Percentiles rank a stretch among this genome's conserved stretches.
Conservation (phyloP, 2,797 vertebrate genomes). For the Babyrousa celebensis region DNA sequence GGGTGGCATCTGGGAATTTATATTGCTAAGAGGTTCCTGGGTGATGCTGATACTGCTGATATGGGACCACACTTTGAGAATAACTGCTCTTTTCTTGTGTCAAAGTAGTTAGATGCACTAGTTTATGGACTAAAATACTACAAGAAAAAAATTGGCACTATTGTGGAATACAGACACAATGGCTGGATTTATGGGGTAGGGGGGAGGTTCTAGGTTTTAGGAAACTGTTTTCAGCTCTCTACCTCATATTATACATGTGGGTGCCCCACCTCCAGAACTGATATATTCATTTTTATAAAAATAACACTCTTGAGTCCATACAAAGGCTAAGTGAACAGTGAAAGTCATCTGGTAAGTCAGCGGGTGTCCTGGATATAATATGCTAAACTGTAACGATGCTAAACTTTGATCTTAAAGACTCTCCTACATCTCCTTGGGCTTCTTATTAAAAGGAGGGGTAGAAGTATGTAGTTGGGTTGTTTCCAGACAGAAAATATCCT, state of each 20-base stretch:
- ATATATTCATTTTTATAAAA: neutral
- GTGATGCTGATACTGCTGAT: neutral
- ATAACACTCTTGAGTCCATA: neutral
- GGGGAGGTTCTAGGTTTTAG: neutral
- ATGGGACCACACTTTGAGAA: neutral
- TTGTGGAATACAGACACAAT: neutral
- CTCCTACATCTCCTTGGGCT: neutral
- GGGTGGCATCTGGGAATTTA: neutral
- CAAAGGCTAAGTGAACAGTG: conserved; percentile 25
- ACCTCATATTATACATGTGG: neutral
- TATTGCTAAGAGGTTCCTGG: neutral
- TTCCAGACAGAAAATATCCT: conserved; percentile 57
- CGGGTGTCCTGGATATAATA: conserved; percentile 28
- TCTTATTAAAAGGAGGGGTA: conserved; percentile 20
- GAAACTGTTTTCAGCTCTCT: neutral
- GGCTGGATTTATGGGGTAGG: neutral
- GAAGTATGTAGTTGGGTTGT: neutral
- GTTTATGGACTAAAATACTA: neutral
- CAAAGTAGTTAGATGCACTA: neutral
- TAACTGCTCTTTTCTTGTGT: neutral
- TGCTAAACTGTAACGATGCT: neutral
- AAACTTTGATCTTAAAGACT: conserved; percentile 49
- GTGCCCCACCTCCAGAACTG: neutral
- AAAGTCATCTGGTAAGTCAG: conserved; percentile 41
- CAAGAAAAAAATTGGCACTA: neutral